A percentile compares a stretch with the other conserved stretches of the same genome.
Conservation (phyloP, 2,113 vertebrate species). For the Heterotilapia buettikoferi region DNA sequence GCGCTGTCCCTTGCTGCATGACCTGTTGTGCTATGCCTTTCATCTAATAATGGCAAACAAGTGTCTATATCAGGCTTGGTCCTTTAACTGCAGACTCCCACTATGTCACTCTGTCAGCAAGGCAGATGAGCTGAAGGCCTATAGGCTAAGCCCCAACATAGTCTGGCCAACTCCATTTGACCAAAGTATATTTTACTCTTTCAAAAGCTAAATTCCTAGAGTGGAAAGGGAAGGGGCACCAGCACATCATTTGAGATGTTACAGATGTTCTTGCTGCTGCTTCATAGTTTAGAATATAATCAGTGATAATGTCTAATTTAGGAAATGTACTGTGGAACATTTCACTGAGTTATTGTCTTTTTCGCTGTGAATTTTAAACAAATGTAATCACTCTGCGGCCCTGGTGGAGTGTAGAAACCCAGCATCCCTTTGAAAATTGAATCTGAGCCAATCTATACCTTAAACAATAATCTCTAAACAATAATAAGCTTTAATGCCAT, state of each 20-base stretch:
- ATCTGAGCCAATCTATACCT: slow-evolving; percentile 13
- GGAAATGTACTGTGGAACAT: slow-evolving; percentile 63
- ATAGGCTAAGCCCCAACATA: not conserved
- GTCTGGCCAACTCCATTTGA: not conserved
- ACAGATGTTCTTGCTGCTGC: slow-evolving; percentile 56
- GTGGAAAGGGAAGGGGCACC: not conserved
- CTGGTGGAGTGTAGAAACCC: not conserved
- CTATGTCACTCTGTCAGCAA: not conserved
- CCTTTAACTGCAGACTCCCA: not conserved
- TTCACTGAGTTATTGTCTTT: slow-evolving; percentile 59
- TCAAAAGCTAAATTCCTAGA: not conserved
- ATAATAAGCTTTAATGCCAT: not conserved
- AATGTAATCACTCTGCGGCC: slow-evolving; percentile 38
- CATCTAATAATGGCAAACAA: slow-evolving; percentile 47
- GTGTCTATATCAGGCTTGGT: slow-evolving; percentile 11
- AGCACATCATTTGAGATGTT: slow-evolving; percentile 53
- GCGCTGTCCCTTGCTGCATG: not conserved
- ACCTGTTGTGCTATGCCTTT: slow-evolving; percentile 15
- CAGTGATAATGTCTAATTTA: slow-evolving; percentile 62
- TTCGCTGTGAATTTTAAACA: slow-evolving; percentile 48
- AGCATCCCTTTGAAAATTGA: not conserved
- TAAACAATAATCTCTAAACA: slow-evolving; percentile 3
- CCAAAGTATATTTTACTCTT: not conserved
- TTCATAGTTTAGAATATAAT: slow-evolving; percentile 63
- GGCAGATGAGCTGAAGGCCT: not conserved